Conservation (phyloP, 2,113 vertebrate species). For the Misgurnus mizolepis region DNA sequence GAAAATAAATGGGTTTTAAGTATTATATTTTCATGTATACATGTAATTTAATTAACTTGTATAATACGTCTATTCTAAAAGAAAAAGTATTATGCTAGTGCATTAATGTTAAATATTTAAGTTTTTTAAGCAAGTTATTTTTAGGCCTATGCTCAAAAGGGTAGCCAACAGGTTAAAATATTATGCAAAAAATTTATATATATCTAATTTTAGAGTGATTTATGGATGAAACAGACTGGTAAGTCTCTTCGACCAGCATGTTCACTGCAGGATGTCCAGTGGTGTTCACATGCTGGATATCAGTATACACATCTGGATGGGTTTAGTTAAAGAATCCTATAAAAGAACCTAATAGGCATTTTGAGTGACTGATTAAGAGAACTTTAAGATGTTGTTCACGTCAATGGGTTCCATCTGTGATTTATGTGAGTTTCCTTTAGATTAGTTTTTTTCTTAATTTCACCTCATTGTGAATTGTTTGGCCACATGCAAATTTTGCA, state of each 20-base stretch:
- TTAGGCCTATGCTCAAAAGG: no score
- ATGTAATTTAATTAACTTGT: no score
- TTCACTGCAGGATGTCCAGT: conserved; percentile 55
- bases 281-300: conserved; percentile 63
- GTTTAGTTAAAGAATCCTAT: conserved; percentile 73
- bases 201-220: not conserved
- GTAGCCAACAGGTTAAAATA: no score
- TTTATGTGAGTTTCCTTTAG: conserved; percentile 62
- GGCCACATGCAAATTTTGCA: not conserved
- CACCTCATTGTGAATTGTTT: conserved; percentile 41
- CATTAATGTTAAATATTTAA: no score
- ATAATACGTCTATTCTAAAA: no score
- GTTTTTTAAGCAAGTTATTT: no score
- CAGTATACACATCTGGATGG: conserved; percentile 73
- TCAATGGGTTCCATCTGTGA: conserved; percentile 71
- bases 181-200: no score
- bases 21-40: no score
- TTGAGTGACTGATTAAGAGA: conserved; percentile 72
- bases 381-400: conserved; percentile 67
- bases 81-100: no score
- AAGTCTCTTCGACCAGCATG: conserved; percentile 44
- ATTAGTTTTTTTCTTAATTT: conserved; percentile 47
- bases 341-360: conserved; percentile 68
- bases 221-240: conserved; percentile 42
- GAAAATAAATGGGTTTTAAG: no score